phyloP scores from a whole-genome alignment of 2,113 vertebrate species.

The Tursiops truncatus region DNA sequence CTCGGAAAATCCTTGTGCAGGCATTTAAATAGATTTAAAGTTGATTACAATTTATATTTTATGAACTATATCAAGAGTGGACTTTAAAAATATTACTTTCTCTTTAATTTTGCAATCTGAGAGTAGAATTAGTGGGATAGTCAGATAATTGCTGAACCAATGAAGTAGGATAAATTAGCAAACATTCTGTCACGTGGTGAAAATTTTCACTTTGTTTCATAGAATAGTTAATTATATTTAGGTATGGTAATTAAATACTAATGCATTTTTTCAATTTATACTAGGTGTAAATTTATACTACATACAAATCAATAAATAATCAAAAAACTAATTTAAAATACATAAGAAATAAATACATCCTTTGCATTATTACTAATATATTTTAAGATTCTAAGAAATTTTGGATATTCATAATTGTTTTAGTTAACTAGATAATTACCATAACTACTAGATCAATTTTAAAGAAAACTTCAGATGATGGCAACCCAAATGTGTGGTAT shows the following conservation, averaged over 20 bases:
- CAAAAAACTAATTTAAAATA: conserved; percentile 40
- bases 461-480: conserved; percentile 65
- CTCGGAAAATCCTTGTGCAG: background rate
- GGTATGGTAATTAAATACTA: background rate
- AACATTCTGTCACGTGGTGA: background rate
- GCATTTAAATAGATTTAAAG: background rate
- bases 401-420: conserved; percentile 72
- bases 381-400: conserved; percentile 50
- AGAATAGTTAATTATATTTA: background rate
- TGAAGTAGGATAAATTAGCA: background rate
- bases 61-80: background rate
- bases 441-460: conserved; percentile 77
- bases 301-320: rapidly evolving
- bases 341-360: background rate
- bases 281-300: rapidly evolving
- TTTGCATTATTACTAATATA: conserved; percentile 57
- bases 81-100: background rate
- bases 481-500: conserved; percentile 28
- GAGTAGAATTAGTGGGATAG: background rate
- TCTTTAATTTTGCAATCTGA: background rate
- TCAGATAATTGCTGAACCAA: background rate
- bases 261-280: background rate
- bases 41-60: background rate
- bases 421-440: conserved; percentile 73
- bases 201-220: background rate